phyloP scores from a whole-genome alignment of 2,113 vertebrate species.

The Excalfactoria chinensis region DNA sequence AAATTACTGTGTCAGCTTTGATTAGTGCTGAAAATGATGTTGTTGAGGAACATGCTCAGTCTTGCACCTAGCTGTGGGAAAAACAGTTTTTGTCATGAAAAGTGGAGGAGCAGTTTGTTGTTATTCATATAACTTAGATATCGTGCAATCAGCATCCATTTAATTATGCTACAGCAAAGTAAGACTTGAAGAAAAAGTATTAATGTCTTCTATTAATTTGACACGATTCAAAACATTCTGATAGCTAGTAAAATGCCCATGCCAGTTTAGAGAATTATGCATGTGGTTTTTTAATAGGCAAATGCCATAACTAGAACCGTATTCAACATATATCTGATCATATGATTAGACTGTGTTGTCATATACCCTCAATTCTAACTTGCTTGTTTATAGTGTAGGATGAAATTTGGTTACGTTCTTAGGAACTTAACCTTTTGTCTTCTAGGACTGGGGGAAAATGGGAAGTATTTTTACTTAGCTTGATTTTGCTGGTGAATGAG shows the following conservation, averaged over 20 bases:
- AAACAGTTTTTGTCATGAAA: background rate
- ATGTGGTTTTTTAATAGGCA: background rate
- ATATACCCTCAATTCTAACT: background rate
- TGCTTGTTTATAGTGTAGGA: background rate
- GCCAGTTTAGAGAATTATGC: background rate
- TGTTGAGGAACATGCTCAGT: background rate
- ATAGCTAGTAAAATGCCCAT: background rate
- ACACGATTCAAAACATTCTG: background rate
- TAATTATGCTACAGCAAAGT: background rate
- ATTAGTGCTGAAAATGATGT: background rate
- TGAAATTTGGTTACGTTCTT: background rate
- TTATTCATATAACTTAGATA: background rate
- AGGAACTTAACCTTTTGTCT: background rate
- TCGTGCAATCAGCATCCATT: background rate
- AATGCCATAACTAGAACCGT: background rate
- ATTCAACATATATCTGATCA: background rate
- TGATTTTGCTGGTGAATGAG: background rate
- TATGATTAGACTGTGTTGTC: background rate
- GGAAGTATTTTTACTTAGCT: background rate
- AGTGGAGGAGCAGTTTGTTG: background rate
- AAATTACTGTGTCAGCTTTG: background rate
- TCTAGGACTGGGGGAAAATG: background rate
- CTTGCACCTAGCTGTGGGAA: background rate
- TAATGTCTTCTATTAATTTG: background rate
- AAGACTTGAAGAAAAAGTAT: background rate